A percentile compares a stretch with the other conserved stretches of the same genome.
phyloP scores from a whole-genome alignment of 2,797 vertebrate genomes.

The Acanthurus lineatus region DNA sequence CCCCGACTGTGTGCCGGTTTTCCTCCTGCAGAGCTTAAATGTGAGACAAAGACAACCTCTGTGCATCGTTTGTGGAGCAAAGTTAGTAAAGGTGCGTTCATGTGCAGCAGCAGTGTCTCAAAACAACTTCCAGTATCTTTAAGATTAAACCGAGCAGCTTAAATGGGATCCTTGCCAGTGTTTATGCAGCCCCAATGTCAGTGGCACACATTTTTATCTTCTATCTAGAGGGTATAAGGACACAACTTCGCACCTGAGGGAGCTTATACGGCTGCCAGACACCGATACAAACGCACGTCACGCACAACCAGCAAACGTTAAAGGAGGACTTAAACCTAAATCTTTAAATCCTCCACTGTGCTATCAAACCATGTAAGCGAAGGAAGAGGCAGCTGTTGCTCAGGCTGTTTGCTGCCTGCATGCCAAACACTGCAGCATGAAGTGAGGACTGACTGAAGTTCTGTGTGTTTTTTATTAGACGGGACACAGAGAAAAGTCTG shows the following conservation, averaged over 20 bases:
- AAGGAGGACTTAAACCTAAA: slow-evolving; percentile 60
- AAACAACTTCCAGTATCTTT: background rate
- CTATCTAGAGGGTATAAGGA: slow-evolving; percentile 12
- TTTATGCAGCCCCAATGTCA: background rate
- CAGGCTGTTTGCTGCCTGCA: slow-evolving; percentile 53
- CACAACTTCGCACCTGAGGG: slow-evolving; percentile 16
- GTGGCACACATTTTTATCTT: background rate
- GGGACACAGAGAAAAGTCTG: background rate
- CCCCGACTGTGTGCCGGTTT: slow-evolving; percentile 18
- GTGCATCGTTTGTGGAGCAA: background rate
- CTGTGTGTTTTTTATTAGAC: slow-evolving; percentile 10
- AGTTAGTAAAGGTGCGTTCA: background rate
- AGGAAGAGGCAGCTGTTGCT: slow-evolving; percentile 65
- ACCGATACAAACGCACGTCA: slow-evolving; percentile 38
- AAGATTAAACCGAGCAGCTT: background rate
- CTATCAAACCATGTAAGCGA: slow-evolving; percentile 55
- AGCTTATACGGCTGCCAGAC: slow-evolving; percentile 18
- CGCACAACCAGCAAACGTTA: slow-evolving; percentile 41
- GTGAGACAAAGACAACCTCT: slow-evolving; percentile 35
- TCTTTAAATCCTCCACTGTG: slow-evolving; percentile 69
- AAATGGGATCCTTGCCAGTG: background rate
- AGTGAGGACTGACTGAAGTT: background rate
- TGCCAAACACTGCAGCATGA: slow-evolving; percentile 23
- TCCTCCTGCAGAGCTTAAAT: slow-evolving; percentile 23
- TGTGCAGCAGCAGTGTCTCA: background rate